Base-by-base conservation (phyloP, 2,888 invertebrate species). In the Norana najaformis region DNA sequence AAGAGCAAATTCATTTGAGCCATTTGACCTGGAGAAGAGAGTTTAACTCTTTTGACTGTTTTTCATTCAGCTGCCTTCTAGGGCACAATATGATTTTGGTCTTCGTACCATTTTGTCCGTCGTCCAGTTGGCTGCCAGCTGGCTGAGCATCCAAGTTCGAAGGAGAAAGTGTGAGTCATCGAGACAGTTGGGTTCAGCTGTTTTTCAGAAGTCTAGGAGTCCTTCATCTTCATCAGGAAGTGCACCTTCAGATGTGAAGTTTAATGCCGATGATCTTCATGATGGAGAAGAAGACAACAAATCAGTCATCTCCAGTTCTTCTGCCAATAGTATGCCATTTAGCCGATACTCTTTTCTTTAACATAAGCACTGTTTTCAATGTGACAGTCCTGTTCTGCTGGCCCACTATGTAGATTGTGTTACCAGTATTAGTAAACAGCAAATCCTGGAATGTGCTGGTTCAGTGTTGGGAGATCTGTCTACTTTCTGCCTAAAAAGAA, bases 71-170 rank as follows among this genome's bases (percentile, higher is more conserved):
- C 88, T 92, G 23, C 92, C 92, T 20, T 35, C 89, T 16, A 53
- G 83, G 14, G 89, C 53, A 34, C 90, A 91, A 89, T 91, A 92
- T 89, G 39, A 91, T 30, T 91, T 90, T 36, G 90, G 92, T 35
- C 89, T 92, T 53, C 88, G 83, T n/a, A 89, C 89, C 8, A 69
- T 92, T n/a, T 82, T 53, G 23, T 88, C 90, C 20, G 89, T 92
- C 20, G 18, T 91, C 8, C 47, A 83, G 23, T 36, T 90, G 34
- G 92, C 92, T 69, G 36, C 38, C 30, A 35, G 37, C 23, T 88
- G 37, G 35, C 90, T 90, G 85, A 35, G 37, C 85, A 85, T 35
- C 36, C 35, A 37, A 23, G 85, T 36, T 35, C 85, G 37, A 85
- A 85, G 23, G 85, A 85, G 85, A 20, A 85, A 37, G 13, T 23